A percentile compares a stretch with the other conserved stretches of the same genome.
phyloP scores from a whole-genome alignment of 2,113 vertebrate genomes.

The Tetrao urogallus region DNA sequence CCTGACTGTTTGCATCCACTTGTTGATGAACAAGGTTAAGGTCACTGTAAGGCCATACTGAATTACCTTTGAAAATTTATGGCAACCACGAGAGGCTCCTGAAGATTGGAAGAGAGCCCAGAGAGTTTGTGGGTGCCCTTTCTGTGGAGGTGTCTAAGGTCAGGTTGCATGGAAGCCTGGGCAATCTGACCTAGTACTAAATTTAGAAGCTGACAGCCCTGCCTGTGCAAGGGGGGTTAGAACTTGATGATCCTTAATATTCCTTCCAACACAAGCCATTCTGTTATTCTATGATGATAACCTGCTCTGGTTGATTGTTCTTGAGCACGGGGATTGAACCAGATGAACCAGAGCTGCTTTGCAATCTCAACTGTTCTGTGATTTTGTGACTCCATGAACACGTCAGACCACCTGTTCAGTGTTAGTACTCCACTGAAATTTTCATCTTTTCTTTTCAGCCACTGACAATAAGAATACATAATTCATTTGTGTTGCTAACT shows the following conservation, averaged over 20 bases:
- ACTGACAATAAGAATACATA: not conserved
- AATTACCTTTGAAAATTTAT: not conserved
- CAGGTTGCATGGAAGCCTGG: no score
- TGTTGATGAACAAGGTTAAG: not conserved
- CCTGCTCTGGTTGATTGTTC: not conserved
- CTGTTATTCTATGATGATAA: not conserved
- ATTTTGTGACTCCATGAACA: not conserved
- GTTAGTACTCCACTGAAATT: not conserved
- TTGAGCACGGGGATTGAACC: not conserved
- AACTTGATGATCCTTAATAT: no score
- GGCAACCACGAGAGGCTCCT: not conserved
- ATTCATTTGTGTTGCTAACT: not conserved
- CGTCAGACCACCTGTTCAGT: not conserved
- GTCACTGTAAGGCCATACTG: not conserved
- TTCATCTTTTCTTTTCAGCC: not conserved
- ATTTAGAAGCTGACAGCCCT: no score
- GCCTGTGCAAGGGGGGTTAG: no score
- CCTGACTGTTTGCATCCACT: not conserved
- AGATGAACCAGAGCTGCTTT: not conserved
- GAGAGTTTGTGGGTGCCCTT: no score
- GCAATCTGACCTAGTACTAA: no score
- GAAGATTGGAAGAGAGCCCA: not conserved
- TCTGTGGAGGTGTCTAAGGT: no score
- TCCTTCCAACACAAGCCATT: no score
- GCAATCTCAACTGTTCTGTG: accelerated